These are phyloP conservation scores for Piezodorus guildinii DNA, from an alignment of 1,140 invertebrate species.

Conservation along the genomic window DNA sequence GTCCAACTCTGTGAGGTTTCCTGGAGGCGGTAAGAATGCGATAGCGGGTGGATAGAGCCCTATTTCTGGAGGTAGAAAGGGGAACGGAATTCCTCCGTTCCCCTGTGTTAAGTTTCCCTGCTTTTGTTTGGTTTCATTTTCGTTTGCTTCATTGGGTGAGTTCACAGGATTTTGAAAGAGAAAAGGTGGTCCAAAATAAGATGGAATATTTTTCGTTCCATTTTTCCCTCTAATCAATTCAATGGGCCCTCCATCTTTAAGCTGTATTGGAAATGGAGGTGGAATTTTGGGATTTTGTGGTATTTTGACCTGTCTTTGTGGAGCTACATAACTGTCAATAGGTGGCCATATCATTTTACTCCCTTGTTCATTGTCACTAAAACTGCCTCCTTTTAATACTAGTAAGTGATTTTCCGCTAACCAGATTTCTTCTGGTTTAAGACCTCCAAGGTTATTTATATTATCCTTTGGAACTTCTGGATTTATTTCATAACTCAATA, in stretches of 20 bases:
- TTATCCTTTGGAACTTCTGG: conserved; percentile 67
- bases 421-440: conserved; percentile 77
- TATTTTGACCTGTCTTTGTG: conserved; percentile 64
- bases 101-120: conserved; percentile 45
- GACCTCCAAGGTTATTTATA: conserved; percentile 61
- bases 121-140: conserved; percentile 28
- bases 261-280: conserved; percentile 78
- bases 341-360: conserved; percentile 48
- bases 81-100: conserved; percentile 37
- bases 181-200: conserved; percentile 35
- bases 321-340: conserved; percentile 71
- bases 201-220: conserved; percentile 31
- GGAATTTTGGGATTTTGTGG: conserved; percentile 61
- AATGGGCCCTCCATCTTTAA: conserved; percentile 63
- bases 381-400: conserved; percentile 63
- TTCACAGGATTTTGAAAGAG: conserved; percentile 28
- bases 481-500: conserved; percentile 66
- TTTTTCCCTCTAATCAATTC: conserved; percentile 48
- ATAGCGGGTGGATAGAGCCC: conserved; percentile 49
- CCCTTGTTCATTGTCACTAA: conserved; percentile 34
- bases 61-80: conserved; percentile 34
- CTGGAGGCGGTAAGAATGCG: conserved; percentile 53
- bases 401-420: conserved; percentile 75
- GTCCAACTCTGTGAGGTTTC: conserved; percentile 62
- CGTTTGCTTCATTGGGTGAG: conserved; percentile 31